phyloP scores from a whole-genome alignment of 2,113 vertebrate genomes.

The Romanogobio albipinnatus region DNA sequence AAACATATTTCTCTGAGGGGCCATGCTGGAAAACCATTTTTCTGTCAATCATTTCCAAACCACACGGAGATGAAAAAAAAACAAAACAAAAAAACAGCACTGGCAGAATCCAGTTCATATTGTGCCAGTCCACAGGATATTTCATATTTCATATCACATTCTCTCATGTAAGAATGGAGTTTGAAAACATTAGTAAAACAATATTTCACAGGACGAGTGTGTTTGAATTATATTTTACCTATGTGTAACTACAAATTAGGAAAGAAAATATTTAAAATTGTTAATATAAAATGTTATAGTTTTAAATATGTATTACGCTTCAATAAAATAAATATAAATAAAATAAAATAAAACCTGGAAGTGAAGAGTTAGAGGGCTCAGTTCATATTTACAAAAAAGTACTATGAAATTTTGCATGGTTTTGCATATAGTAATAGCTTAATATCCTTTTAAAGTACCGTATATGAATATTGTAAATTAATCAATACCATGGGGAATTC shows the following conservation, averaged over 20 bases:
- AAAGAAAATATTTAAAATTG: not conserved
- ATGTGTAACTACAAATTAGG: not conserved
- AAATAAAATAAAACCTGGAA: too few relatives aligned
- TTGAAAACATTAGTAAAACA: not conserved
- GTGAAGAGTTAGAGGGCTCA: too few relatives aligned
- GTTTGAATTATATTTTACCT: not conserved
- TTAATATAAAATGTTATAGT: too few relatives aligned
- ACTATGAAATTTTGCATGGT: not conserved
- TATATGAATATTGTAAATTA: not conserved
- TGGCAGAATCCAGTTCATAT: conserved; percentile 6
- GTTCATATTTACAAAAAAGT: too few relatives aligned
- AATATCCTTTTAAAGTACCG: too few relatives aligned
- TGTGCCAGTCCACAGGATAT: conserved; percentile 1
- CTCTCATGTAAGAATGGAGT: not conserved
- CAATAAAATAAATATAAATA: too few relatives aligned
- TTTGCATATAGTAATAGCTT: not conserved
- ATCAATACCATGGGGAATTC: not conserved
- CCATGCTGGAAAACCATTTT: conserved; percentile 20
- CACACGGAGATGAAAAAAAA: not conserved
- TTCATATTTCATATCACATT: conserved; percentile 12
- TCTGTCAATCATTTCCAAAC: conserved; percentile 7
- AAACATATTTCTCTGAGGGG: conserved; percentile 6
- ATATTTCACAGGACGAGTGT: not conserved
- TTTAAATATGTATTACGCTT: too few relatives aligned
- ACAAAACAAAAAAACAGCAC: not conserved